Evolutionary conservation across 1,140 invertebrate genomes (phyloP).

Genomic region (Acromyrmex echinatior): DNA sequence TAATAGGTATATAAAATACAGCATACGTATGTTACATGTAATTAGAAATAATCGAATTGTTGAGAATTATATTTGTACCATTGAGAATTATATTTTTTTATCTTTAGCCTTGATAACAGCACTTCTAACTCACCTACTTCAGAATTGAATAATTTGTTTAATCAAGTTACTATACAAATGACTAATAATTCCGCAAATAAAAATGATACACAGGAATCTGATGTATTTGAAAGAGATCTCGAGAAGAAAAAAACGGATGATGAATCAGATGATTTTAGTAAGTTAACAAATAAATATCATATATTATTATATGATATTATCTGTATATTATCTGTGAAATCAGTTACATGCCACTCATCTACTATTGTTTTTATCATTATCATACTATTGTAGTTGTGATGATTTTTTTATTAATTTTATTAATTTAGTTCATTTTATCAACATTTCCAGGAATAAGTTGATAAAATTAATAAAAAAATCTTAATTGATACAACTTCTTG

Average conservation of each 20-base stretch:
- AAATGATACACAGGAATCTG: neutral
- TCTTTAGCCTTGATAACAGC: constrained; percentile 61
- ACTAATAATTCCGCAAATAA: constrained; percentile 5
- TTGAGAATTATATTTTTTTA: constrained; percentile 13
- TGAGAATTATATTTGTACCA: constrained; percentile 4
- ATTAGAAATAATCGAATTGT: constrained; percentile 4
- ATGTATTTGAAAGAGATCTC: neutral
- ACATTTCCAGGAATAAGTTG: neutral
- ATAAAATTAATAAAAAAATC: too few species aligned
- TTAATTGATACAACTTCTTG: neutral
- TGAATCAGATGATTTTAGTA: constrained; percentile 42
- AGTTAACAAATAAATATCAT: constrained; percentile 40
- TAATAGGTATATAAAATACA: constrained; percentile 72
- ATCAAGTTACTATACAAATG: constrained; percentile 5
- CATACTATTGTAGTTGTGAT: neutral
- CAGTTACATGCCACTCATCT: neutral
- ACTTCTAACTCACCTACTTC: constrained; percentile 63
- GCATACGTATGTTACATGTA: neutral
- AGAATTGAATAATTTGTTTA: constrained; percentile 39
- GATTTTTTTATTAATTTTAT: constrained; percentile 5
- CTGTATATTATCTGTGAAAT: neutral
- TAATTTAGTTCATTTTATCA: constrained; percentile 16
- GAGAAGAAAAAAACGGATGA: constrained; percentile 15
- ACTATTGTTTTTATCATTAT: neutral
- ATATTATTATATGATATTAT: neutral